A percentile compares a stretch with the other conserved stretches of the same genome.
Conservation (phyloP, 2,113 vertebrate species). For the Gobius niger region DNA sequence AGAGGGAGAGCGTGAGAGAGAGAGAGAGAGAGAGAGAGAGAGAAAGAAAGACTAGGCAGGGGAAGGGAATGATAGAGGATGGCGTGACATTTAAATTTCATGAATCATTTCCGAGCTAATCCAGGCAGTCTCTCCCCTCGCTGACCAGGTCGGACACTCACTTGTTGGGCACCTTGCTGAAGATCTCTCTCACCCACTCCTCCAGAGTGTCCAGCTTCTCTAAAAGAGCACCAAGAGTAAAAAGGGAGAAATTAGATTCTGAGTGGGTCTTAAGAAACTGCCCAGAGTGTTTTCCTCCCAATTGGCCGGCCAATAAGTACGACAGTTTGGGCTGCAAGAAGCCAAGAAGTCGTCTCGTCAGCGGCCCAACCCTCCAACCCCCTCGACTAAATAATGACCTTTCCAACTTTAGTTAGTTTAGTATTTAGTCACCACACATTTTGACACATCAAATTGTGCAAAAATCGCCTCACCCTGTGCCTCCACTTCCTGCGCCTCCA, state of each 20-base stretch:
- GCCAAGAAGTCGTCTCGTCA: neutral
- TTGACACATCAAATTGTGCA: neutral
- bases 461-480: no score
- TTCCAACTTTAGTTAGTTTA: neutral
- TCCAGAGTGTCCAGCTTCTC: conserved; percentile 95
- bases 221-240: conserved; percentile 55
- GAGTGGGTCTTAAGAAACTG: conserved; percentile 20
- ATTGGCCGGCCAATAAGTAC: neutral
- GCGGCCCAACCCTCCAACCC: neutral
- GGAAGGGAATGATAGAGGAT: neutral
- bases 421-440: neutral
- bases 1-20: neutral
- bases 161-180: conserved; percentile 95
- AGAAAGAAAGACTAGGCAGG: neutral
- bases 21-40: no score
- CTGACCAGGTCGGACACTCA: conserved; percentile 68
- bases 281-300: neutral
- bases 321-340: neutral
- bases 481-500: no score
- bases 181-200: conserved; percentile 95
- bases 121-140: neutral
- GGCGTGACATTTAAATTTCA: conserved; percentile 54
- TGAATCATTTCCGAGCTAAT: conserved; percentile 44
- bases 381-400: neutral
- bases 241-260: conserved; percentile 34